Evolutionary conservation across 1,140 invertebrate genomes (phyloP), one percentile per base, ranked within the genome.

Genomic region (Drosophila nikananu): DNA sequence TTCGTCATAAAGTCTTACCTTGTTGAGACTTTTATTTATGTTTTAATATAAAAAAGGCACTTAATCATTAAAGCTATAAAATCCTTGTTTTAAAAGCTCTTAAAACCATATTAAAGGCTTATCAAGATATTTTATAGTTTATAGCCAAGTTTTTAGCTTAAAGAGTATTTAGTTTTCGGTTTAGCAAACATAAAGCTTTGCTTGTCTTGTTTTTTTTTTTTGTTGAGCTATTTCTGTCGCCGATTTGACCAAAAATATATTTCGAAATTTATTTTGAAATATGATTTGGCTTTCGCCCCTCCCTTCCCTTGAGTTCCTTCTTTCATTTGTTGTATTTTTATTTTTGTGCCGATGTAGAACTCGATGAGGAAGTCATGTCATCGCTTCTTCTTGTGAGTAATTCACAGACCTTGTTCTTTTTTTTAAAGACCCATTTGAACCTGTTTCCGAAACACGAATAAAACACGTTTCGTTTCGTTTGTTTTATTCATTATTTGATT

Each of bases 381-480:
- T 51, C 17, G 19, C n/a, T n/a, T 46, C 21, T 52, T 30, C 35
- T 25, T 57, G 27, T 70, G 63, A 68, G 63, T 70, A 55, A 68
- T 67, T 27, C 41, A 32, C 59, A 67, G 71, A 60, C 61, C 46
- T 48, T 62, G 41, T 41, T 42, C 25, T 46, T 35, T 10, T 2
- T 55, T 23, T 13, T 48, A n/a, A 30, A 27, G 44, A 51, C 13
- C 39, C 58, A 76, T 78, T 80, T 61, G 66, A 87, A 86, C 67
- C 82, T 82, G 83, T 84, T 84, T 62, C 61, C 59, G 58, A 77
- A 84, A 86, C 78, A 81, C 81, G 73, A 74, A 81, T 81, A 66
- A 77, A 84, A 84, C 82, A 86, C 81, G 81, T 86, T 78, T 86
- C 77, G 41, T 82, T 79, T 51, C 39, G 46, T 30, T 55, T 42